phyloP scores from a whole-genome alignment of 2,113 vertebrate species.

The Diphyllodes magnificus region DNA sequence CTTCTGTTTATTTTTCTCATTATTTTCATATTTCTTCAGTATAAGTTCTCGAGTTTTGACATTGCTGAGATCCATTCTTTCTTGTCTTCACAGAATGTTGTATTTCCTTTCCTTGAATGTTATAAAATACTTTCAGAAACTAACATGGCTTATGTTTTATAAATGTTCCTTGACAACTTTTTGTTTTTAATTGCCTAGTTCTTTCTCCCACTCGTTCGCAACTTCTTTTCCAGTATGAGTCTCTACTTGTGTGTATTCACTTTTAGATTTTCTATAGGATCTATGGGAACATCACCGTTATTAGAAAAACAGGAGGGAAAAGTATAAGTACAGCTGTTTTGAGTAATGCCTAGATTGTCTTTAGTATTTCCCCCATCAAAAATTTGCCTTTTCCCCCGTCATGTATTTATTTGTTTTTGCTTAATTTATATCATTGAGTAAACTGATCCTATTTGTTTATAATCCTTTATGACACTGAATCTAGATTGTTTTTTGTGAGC shows the following conservation, averaged over 20 bases:
- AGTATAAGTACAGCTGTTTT: neutral
- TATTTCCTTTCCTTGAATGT: neutral
- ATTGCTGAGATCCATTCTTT: neutral
- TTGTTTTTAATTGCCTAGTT: neutral
- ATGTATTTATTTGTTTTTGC: neutral
- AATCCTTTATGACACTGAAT: neutral
- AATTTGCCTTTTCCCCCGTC: rapidly evolving
- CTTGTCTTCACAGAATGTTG: neutral
- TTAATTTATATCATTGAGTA: neutral
- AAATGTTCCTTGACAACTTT: neutral
- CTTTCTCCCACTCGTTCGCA: neutral
- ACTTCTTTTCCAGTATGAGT: neutral
- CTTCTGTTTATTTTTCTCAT: neutral
- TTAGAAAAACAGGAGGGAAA: neutral
- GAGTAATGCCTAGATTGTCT: neutral
- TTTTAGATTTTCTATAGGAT: neutral
- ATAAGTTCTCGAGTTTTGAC: neutral
- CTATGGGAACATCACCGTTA: neutral
- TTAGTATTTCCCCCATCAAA: neutral
- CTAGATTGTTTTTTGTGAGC: neutral
- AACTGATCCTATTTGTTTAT: neutral
- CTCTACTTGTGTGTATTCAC: neutral
- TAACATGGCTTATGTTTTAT: neutral
- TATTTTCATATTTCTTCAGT: neutral
- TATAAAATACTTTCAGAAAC: neutral